Evolutionary conservation across 1,140 invertebrate species (phyloP).

Genomic region (Pentalonia nigronervosa): DNA sequence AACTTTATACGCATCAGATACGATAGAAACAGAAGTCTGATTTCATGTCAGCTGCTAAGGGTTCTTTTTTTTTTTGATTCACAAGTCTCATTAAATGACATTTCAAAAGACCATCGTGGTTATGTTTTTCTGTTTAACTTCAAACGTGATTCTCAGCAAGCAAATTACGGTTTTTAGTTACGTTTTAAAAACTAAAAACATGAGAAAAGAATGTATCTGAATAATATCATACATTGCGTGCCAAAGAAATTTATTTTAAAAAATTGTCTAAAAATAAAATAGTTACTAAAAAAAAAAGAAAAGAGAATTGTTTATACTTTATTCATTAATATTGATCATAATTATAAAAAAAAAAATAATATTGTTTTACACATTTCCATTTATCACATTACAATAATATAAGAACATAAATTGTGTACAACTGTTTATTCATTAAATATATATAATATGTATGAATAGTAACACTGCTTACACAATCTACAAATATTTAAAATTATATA

Average conservation of each 20-base stretch:
- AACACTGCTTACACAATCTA: neutral
- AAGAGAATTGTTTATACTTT: neutral
- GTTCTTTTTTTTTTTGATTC: neutral
- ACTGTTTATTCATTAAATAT: too few species aligned
- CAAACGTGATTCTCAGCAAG: neutral
- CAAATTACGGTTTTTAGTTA: neutral
- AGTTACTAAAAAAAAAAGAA: neutral
- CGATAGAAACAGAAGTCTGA: neutral
- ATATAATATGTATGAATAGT: too few species aligned
- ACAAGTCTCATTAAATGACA: neutral
- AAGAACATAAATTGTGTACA: too few species aligned
- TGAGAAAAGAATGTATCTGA: neutral
- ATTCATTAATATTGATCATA: neutral
- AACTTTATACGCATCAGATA: neutral
- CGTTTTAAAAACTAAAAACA: neutral
- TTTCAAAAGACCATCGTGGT: neutral
- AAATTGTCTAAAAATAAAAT: neutral
- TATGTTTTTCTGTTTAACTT: constrained; percentile 8
- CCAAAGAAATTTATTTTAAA: neutral
- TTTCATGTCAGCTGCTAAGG: neutral
- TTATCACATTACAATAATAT: neutral
- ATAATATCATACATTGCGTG: neutral
- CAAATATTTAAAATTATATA: neutral
- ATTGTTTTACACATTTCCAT: neutral
- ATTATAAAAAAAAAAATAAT: neutral